Evolutionary conservation across 2,797 vertebrate species (phyloP).

Genomic region (Girardinus metallicus): DNA sequence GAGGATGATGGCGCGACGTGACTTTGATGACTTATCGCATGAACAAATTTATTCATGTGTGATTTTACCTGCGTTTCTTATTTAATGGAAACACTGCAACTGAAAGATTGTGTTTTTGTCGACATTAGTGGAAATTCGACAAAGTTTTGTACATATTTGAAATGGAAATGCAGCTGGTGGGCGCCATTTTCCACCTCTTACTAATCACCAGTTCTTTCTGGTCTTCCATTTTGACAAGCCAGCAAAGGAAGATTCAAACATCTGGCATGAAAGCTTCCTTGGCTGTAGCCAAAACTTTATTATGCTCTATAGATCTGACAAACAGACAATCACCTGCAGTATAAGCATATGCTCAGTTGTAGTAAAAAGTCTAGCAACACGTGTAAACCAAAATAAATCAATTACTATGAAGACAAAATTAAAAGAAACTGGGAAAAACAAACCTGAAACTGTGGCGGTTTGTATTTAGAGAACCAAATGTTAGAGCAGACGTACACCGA

Average conservation of each 20-base stretch:
- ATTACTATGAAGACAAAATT: not conserved
- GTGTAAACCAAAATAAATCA: not conserved
- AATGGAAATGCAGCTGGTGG: too few species aligned
- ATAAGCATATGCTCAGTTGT: not conserved
- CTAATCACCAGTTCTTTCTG: slow-evolving; percentile 4
- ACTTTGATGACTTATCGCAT: too few species aligned
- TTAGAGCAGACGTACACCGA: not conserved
- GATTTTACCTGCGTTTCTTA: too few species aligned
- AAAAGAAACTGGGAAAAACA: not conserved
- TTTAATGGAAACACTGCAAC: too few species aligned
- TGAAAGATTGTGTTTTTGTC: too few species aligned
- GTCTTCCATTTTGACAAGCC: slow-evolving; percentile 19
- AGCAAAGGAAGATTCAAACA: slow-evolving; percentile 32
- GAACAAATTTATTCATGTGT: too few species aligned
- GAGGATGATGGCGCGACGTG: too few species aligned
- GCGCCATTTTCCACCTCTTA: not conserved
- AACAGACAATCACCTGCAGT: not conserved
- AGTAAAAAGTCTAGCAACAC: not conserved
- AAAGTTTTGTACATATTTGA: too few species aligned
- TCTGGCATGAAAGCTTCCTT: slow-evolving; percentile 34
- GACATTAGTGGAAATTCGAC: too few species aligned
- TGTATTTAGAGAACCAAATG: not conserved
- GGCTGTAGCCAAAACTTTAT: not conserved
- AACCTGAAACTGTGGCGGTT: not conserved
- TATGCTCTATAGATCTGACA: not conserved